Evolutionary conservation across 37 sponge, comb jelly and placozoan species (phyloP), one percentile per base, ranked within the genome.

Genomic region (Halichondria panicea): DNA sequence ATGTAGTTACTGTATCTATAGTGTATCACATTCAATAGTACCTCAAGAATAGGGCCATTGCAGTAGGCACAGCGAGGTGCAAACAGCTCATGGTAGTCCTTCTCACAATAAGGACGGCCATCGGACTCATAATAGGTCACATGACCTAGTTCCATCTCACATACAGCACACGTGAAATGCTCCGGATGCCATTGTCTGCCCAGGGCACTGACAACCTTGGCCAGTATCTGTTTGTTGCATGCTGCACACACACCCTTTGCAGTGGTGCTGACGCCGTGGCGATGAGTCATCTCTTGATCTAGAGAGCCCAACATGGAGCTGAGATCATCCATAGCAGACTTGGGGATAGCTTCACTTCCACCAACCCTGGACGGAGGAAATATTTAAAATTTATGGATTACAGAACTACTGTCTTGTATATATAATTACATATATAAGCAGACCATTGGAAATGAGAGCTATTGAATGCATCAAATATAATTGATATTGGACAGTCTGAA

Each of bases 1-100:
- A 48, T 48, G 52, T 48, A 48, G 52, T 15, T 48, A 48, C 15
- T 18, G 11, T 18, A 18, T 48, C 15, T 48, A 48, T 48, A 18
- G 15, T 48, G 52, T 15, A 48, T 15, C 15, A 11, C 15, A 18
- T 11, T 18, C 15, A 48, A 48, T 48, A 48, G 15, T 50, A 98
- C 99, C 56, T 95, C 96, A 36, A 95, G 64, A 35, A 98, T 94
- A 25, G 96, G 91, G 32, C 92, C 94, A 77, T 95, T 95, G 75
- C 99, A 98, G 81, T 91, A 88, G 50, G 92, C 91, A 88, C 99
- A 98, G 13, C 92, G 83, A 0, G 99, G 99, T 24, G 99, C 89
- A 77, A 88, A 93, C 62, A 93, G 78, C 79, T 96, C 96, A 33
- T 95, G 89, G 71, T 98, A 95, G 73, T 98, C 99, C 87, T 93